A percentile compares a stretch with the other conserved stretches of the same genome.
phyloP scores from a whole-genome alignment of 2,113 vertebrate genomes.

The Osmerus mordax region DNA sequence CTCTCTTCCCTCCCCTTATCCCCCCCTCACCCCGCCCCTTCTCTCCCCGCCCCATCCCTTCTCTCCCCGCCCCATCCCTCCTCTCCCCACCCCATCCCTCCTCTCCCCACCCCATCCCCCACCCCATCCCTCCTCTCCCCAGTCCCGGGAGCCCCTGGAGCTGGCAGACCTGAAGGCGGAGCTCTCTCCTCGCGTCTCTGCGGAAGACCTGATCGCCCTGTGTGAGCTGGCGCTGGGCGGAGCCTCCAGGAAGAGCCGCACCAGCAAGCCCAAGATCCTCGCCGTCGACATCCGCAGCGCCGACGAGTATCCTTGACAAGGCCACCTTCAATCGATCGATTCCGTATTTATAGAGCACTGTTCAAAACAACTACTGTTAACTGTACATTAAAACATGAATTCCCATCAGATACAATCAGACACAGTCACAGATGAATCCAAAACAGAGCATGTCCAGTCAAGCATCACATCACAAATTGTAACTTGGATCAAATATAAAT shows the following conservation, averaged over 20 bases:
- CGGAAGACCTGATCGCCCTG: conserved; percentile 93
- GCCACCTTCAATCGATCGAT: background rate
- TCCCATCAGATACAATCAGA: no score
- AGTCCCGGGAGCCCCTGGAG: conserved; percentile 90
- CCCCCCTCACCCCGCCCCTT: background rate
- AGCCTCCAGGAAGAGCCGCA: conserved; percentile 81
- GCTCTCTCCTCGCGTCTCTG: conserved; percentile 90
- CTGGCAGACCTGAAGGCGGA: conserved; percentile 94
- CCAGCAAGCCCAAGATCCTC: conserved; percentile 88
- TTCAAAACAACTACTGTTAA: no score
- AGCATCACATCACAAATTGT: no score
- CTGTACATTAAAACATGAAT: no score
- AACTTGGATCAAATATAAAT: no score
- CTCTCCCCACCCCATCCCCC: background rate
- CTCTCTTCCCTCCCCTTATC: background rate
- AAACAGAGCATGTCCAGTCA: no score
- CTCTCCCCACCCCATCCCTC: background rate
- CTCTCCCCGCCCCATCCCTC: background rate
- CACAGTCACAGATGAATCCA: no score
- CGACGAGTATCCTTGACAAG: conserved; percentile 94
- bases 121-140: conserved; percentile 11
- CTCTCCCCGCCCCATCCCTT: background rate
- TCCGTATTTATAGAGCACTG: no score
- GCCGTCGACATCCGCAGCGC: conserved; percentile 89
- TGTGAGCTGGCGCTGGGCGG: conserved; percentile 83